Evolutionary conservation across 2,797 vertebrate genomes (phyloP), one percentile per base, ranked within the genome.

Genomic region (Spinibarbus caldwelli): DNA sequence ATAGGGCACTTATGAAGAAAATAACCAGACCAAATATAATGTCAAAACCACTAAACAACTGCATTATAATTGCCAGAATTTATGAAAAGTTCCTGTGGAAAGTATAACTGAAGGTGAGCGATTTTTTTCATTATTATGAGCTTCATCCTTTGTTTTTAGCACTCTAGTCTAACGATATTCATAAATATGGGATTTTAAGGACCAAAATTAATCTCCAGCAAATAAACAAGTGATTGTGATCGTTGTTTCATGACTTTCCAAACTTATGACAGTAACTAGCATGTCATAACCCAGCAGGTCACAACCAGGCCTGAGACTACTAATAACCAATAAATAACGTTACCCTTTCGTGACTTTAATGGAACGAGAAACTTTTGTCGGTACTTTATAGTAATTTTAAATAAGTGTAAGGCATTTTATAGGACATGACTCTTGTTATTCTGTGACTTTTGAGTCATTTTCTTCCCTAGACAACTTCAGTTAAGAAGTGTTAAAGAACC

Each of bases 251-350:
- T 81, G 36, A 43, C 49, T 31, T 76, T 52, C 73, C 68, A n/a
- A 68, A 84, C 47, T 57, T 68, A 31, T 57, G n/a, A 77, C 47
- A 57, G 26, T 84, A 68, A 78, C 59, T 34, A 70, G 23, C 62
- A 52, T 29, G n/a, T 72, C 36, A 72, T 21, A 83, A 83, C 80
- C 57, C 12, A 43, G 43, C 82, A 78, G 72, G 11, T n/a, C 82
- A 38, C 41, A 83, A 47, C 19, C 57, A 83, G 15, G 12, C 26
- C 17, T 0, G 11, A 62, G 1, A 19, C 14, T 49, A 38, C 26
- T 70, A 36, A 36, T 8, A 77, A 45, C 15, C 19, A 11, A n/a
- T 43, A n/a, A n/a, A n/a, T n/a, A n/a, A n/a, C n/a, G n/a, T n/a
- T n/a, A 76, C n/a, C 6, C 29, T 21, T 29, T 6, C 26, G 31